Evolutionary conservation across 30 jellyfish, hydroid and myxozoan genomes (phyloP), one percentile per base, ranked within the genome.

Genomic region (Mastigias papua): DNA sequence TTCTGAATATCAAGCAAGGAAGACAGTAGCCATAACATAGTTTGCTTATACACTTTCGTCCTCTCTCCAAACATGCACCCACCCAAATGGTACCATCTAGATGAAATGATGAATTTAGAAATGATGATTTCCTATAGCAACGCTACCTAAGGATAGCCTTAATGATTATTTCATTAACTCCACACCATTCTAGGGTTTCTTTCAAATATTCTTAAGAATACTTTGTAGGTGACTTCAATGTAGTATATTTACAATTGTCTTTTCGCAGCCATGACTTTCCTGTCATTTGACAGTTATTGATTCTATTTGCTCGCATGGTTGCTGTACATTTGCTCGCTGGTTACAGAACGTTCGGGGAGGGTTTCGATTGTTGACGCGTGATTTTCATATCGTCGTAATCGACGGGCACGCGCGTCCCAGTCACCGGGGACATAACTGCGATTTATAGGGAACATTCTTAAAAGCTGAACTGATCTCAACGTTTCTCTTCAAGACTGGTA

Each of bases 121-220:
- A 4, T 42, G 54, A 8, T 42, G 54, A 42, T 42, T 15, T 15
- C 54, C 54, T 54, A 27, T 25, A 19, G 74, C 7, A 63, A 63
- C 74, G 42, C 74, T 25, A 25, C 74, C 74, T 63, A 25, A 63
- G 74, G 74, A 63, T 63, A 10, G 8, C 19, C 23, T 63, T 63
- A 63, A 63, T 27, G 19, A 42, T 3, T 9, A 13, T 27, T 10
- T 63, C 23, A 15, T 42, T 42, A 42, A 42, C 54, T 42, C 54
- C 54, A 8, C 13, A 42, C 54, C 54, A 42, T 8, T 15, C 54
- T 4, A 42, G 13, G 54, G 7, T 42, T 15, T 42, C 54, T 42
- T 42, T 15, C 13, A 8, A 42, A 42, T 42, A 42, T 8, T 42
- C 13, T 42, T 42, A 42, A 23, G 19, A 13, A 25, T 63, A 63